Evolutionary conservation across 2,797 vertebrate species (phyloP), one percentile per base, ranked within the genome.

Genomic region (Mus caroli): DNA sequence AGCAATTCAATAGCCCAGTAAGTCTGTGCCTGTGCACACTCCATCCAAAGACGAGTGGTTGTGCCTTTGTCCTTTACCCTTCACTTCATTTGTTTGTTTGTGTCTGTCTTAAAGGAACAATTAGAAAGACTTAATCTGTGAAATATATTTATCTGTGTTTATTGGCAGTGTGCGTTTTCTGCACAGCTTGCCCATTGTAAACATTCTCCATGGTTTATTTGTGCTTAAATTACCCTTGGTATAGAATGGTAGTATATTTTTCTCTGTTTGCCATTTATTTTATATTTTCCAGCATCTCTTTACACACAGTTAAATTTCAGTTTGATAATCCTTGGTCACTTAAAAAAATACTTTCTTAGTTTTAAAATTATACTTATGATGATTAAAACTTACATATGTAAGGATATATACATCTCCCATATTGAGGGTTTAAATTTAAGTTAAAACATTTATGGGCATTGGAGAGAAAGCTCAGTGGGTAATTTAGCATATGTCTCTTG

Each of bases 211-310:
- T 43, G 58, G 67, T 28, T 50, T 83, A 78, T 54, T 17, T 90
- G 1, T 56, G 50, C 84, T 80, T 80, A 88, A 90, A 83, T 92
- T 82, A 56, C 37, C 46, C 83, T 34, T 84, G 76, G 56, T 31
- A 34, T 76, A 92, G 24, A 88, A 95, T 37, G 69, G 69, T 40
- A 73, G 69, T 80, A n/a, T 69, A 75, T 94, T 92, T 76, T 31
- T 83, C 22, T 24, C 24, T 62, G 28, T 78, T 28, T 87, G 56
- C 92, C 76, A 60, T 90, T 94, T 92, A 8, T 76, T 52, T 89
- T 87, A 87, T 60, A 67, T 50, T 92, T 96, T 88, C 84, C 89
- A 84, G 56, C 82, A 17, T 89, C 37, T 28, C 77, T 96, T 80
- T 31, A 69, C 54, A 62, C 71, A 62, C 71, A 73, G 71, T 40